Base-by-base conservation (phyloP, 2,113 vertebrate species). In the Muntiacus muntjak region DNA sequence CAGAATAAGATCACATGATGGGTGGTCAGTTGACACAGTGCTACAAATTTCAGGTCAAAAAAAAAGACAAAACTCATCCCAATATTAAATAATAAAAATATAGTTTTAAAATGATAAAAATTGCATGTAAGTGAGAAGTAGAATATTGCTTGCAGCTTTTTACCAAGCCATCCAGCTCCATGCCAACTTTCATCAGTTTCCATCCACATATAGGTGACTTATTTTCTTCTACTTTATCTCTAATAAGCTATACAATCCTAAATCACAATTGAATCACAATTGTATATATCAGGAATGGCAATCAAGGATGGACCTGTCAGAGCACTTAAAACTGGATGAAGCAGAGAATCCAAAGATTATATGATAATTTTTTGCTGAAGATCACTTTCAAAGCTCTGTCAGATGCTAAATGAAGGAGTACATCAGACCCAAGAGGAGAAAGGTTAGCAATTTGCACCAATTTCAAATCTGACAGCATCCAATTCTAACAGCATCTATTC, bases 21-120 rank as follows among this genome's bases (percentile, higher is more conserved):
- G 30, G 2, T 5, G 33, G 78, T 81, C 47, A 81, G 30, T 81
- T 52, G 33, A 45, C 76, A 95, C 60, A 64, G 17, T 36, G 36
- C 33, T 76, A 62, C 21, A 57, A 93, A 96, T 43, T 94, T 94
- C 50, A 81, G 11, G 25, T 58, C 50, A 78, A 55, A 82, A 55
- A 47, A 21, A 82, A 19, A 86, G 67, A 25, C 14, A 95, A 88
- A 96, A 2, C 13, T 84, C 4, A 91, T 62, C 33, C 19, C 23
- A 87, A 90, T 90, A 58, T 82, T 58, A 95, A 91, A 85, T 47
- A 87, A 87, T 64, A 64, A 94, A 85, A 89, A 91, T 64, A 40
- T 23, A 17, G 33, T 47, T 89, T 95, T 28, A 67, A 96, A 95
- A 93, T 58, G 3, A 52, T 60, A 54, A 26, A 33, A 28, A 30